Evolutionary conservation across 2,888 invertebrate species (phyloP).

Genomic region (Linyphia triangularis): DNA sequence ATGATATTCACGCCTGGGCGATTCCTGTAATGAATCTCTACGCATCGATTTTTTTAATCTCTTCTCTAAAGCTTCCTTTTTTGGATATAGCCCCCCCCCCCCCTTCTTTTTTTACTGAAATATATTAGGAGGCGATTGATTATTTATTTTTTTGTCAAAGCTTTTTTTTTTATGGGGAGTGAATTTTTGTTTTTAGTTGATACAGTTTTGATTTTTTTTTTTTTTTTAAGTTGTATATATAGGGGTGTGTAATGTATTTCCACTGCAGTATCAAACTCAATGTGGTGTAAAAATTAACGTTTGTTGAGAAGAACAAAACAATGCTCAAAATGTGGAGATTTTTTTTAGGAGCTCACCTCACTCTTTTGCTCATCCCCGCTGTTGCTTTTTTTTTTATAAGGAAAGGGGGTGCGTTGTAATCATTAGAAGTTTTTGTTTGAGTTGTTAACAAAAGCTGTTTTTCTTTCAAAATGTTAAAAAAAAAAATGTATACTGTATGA

Average conservation of each 20-base stretch:
- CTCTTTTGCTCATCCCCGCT: not conserved
- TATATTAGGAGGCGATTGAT: slow-evolving; percentile 15
- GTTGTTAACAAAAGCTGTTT: slow-evolving; percentile 44
- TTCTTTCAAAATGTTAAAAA: slow-evolving; percentile 20
- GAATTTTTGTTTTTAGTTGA: slow-evolving; percentile 24
- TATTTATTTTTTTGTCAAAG: slow-evolving; percentile 14
- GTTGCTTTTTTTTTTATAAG: slow-evolving; percentile 16
- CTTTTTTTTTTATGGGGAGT: not conserved
- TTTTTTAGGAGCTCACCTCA: slow-evolving; percentile 2
- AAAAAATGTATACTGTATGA: slow-evolving; percentile 3
- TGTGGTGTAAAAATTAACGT: slow-evolving; percentile 60
- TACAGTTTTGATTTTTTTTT: slow-evolving; percentile 34
- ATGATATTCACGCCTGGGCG: slow-evolving; percentile 42
- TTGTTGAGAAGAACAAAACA: slow-evolving; percentile 22
- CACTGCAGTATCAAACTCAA: slow-evolving; percentile 30
- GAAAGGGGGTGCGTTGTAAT: not conserved
- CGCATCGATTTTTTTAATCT: slow-evolving; percentile 65
- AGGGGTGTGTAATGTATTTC: slow-evolving; percentile 46
- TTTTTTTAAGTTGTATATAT: slow-evolving; percentile 1
- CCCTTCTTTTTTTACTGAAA: slow-evolving; percentile 3
- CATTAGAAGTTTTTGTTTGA: slow-evolving; percentile 20
- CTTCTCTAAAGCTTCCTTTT: not conserved
- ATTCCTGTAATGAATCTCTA: slow-evolving; percentile 65
- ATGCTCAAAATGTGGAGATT: slow-evolving; percentile 2
- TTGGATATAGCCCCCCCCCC: not conserved